These are phyloP conservation scores for Chelon labrosus DNA, from an alignment of 2,797 vertebrate genomes.

Conservation along the genomic window DNA sequence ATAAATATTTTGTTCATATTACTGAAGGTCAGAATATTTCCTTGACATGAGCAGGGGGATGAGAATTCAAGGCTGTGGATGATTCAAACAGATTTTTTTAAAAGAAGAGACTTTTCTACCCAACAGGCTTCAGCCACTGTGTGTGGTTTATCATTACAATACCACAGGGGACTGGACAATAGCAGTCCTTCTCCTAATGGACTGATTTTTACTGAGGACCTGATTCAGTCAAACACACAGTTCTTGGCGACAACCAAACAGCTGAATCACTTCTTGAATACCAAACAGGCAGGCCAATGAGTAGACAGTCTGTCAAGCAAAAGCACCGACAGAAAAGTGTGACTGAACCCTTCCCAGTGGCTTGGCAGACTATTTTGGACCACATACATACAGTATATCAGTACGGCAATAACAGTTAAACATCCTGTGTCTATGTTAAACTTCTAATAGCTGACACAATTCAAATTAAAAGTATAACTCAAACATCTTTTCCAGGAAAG, in stretches of 20 bases:
- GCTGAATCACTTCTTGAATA: conserved; percentile 59
- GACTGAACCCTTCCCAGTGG: conserved; percentile 28
- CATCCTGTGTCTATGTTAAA: not conserved
- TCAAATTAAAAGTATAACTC: no score
- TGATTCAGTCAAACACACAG: conserved; percentile 65
- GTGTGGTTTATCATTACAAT: conserved; percentile 28
- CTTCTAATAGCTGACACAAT: not conserved
- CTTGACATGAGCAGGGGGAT: not conserved
- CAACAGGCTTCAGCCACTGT: not conserved
- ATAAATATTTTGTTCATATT: not conserved
- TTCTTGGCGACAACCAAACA: conserved; percentile 48
- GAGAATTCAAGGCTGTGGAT: not conserved
- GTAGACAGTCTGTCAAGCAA: conserved; percentile 37
- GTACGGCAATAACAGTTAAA: not conserved
- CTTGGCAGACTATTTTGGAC: conserved; percentile 12
- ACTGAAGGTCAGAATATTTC: not conserved
- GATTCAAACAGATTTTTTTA: not conserved
- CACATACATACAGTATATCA: not conserved
- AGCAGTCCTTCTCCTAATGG: conserved; percentile 49
- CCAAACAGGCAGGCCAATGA: conserved; percentile 49
- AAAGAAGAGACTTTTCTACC: not conserved
- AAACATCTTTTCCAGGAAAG: not conserved
- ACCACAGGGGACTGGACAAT: conserved; percentile 32
- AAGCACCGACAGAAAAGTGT: conserved; percentile 36
- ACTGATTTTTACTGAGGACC: conserved; percentile 58